These are phyloP conservation scores for Chionoecetes opilio DNA, from an alignment of 1,140 invertebrate species.

Conservation along the genomic window DNA sequence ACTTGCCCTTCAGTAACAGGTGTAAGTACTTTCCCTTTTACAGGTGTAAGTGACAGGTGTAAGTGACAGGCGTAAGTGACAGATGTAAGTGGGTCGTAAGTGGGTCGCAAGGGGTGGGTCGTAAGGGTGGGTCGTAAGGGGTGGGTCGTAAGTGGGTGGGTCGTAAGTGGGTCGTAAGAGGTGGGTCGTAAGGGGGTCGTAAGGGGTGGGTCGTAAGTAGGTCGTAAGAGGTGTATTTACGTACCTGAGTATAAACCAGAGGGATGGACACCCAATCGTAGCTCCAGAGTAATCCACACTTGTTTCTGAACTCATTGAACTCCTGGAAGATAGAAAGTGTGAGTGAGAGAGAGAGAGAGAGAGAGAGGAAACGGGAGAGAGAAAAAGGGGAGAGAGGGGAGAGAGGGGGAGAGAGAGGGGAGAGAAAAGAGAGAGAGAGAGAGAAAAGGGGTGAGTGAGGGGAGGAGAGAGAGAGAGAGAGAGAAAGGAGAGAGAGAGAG, in stretches of 20 bases:
- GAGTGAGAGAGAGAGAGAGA: background rate
- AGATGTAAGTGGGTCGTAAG: no score
- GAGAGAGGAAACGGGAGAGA: slow-evolving; percentile 9
- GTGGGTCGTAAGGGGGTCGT: background rate
- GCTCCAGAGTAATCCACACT: slow-evolving; percentile 89
- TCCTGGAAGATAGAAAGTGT: slow-evolving; percentile 84
- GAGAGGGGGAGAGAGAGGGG: no score
- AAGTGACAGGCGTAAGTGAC: background rate
- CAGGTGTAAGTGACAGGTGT: background rate
- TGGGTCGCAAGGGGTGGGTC: no score
- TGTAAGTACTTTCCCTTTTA: no score
- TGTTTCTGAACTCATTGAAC: slow-evolving; percentile 88
- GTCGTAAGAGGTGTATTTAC: slow-evolving; percentile 61
- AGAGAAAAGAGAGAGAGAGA: no score
- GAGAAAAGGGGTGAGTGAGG: background rate
- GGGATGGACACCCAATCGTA: slow-evolving; percentile 99
- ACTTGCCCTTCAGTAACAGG: no score
- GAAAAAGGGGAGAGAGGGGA: background rate
- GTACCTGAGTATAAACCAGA: slow-evolving; percentile 98
- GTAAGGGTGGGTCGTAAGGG: background rate
- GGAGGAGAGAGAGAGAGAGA: background rate
- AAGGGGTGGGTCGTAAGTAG: background rate
- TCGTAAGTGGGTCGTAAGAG: no score
- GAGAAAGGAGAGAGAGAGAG: background rate
- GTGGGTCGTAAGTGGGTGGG: no score